Conservation (phyloP, 2,888 invertebrate genomes). For the Agriopis marginaria region DNA sequence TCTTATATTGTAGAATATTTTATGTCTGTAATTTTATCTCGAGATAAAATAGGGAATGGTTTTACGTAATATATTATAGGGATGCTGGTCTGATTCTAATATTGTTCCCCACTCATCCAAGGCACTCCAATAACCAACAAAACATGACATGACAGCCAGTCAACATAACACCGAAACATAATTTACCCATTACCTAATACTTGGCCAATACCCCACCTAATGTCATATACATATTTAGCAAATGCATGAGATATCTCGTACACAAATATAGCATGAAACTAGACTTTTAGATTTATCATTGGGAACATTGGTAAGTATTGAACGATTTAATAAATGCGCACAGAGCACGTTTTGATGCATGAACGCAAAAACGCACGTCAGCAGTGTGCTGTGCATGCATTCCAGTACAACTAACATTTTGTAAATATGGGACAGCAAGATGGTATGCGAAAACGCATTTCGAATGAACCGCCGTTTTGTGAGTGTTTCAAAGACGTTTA, state of each 20-base stretch:
- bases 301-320: conserved; percentile 62
- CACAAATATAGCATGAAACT: conserved; percentile 50
- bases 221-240: conserved; percentile 15
- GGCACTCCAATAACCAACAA: conserved; percentile 67
- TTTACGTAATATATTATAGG: conserved; percentile 50
- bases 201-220: conserved; percentile 7
- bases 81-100: conserved; percentile 56
- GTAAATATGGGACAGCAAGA: conserved; percentile 84
- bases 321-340: conserved; percentile 54
- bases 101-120: conserved; percentile 57
- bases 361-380: conserved; percentile 62
- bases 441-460: conserved; percentile 31
- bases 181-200: conserved; percentile 48
- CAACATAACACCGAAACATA: conserved; percentile 43
- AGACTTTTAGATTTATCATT: conserved; percentile 42
- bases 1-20: conserved; percentile 53
- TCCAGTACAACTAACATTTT: conserved; percentile 64
- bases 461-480: not conserved
- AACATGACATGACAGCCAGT: conserved; percentile 59
- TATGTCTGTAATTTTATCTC: conserved; percentile 58
- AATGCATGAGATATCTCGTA: conserved; percentile 31
- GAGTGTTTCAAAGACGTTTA: conserved; percentile 3
- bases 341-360: conserved; percentile 75
- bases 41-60: conserved; percentile 69
- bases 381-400: conserved; percentile 69